Conservation (phyloP, 2,888 invertebrate genomes). For the Dexiosoma caninum region DNA sequence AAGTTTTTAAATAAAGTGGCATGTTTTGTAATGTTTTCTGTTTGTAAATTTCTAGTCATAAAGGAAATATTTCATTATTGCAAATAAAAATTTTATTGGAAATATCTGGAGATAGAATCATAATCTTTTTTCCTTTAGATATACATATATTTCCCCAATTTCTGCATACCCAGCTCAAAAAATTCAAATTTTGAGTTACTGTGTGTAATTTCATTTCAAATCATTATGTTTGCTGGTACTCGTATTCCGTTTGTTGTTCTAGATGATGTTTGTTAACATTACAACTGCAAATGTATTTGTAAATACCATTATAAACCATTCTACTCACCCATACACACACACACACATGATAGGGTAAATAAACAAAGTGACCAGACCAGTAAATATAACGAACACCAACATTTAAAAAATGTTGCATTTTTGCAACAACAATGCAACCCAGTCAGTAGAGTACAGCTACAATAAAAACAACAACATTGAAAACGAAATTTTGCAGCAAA, state of each 20-base stretch:
- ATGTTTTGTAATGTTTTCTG: too few relatives aligned
- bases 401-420: conserved; percentile 50
- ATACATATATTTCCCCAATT: too few relatives aligned
- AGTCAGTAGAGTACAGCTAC: neutral
- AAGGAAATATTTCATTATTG: too few relatives aligned
- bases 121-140: too few relatives aligned
- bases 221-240: neutral
- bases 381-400: conserved; percentile 15
- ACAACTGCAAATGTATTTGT: conserved; percentile 50
- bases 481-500: neutral
- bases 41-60: too few relatives aligned
- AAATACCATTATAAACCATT: conserved; percentile 40
- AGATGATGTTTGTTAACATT: conserved; percentile 32
- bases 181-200: too few relatives aligned
- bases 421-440: neutral
- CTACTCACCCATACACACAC: neutral
- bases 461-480: neutral
- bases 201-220: too few relatives aligned
- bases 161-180: too few relatives aligned
- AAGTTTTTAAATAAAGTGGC: too few relatives aligned
- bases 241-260: neutral
- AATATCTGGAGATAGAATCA: too few relatives aligned
- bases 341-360: neutral
- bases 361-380: conserved; percentile 49
- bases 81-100: too few relatives aligned